Evolutionary conservation across 2,113 vertebrate species (phyloP), one percentile per base, ranked within the genome.

Genomic region (Lota lota): DNA sequence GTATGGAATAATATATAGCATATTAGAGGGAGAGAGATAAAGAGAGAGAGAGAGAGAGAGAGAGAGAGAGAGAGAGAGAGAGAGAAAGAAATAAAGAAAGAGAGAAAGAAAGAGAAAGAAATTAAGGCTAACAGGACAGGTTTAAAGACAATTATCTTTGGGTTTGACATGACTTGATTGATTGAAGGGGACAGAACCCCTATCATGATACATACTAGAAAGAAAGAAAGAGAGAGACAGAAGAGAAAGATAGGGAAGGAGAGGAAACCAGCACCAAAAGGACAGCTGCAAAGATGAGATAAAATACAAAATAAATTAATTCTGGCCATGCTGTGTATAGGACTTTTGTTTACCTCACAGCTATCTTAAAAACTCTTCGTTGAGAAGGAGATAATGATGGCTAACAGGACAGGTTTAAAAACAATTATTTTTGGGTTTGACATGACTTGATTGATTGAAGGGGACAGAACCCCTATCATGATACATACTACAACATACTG

Each of bases 351-450:
- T 33, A 33, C 28, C 28, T 7, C 28, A 33, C 7, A 7, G 28
- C 28, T 33, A 3, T 33, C 28, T 7, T 33, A 4, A 33, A 33
- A 33, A 7, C 28, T 33, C 28, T 33, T 33, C 28, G 7, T 33
- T 33, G 28, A 33, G 28, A 62, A 77, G 61, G 1, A 28, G 21
- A 17, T 51, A n/a, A 56, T 67, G 51, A 17, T 19, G 70, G 77
- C 65, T 70, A 81, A 82, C 79, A 68, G 71, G 63, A 83, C 88
- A 89, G 88, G 88, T 84, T 84, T 89, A 89, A 78, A 54, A 77
- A 77, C 73, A 76, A 75, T 72, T 75, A 79, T 79, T 70, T 71
- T 62, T 66, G 67, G 69, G 60, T 77, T 74, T 72, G 61, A 40
- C 36, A 11, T 40, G 11, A 40, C 36, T 40, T 40, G 6, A 40